Percentiles rank a stretch among this genome's conserved stretches.
Evolutionary conservation across 2,113 vertebrate species (phyloP).

Genomic region (Cisticola juncidis): DNA sequence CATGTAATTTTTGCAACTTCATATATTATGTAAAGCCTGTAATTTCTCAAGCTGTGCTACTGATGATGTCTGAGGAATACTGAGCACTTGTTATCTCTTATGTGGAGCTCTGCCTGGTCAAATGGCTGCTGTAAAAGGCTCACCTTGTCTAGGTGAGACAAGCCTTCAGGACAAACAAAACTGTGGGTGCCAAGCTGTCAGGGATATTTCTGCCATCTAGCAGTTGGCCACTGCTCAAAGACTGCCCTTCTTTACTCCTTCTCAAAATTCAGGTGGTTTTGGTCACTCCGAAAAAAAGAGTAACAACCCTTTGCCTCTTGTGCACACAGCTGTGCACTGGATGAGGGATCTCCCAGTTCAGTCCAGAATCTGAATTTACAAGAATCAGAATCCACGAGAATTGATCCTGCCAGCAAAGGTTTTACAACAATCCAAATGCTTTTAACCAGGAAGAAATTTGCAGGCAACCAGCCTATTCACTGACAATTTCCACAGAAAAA

Average conservation of each 20-base stretch:
- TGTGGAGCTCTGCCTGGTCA: background rate
- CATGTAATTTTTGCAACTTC: conserved; percentile 37
- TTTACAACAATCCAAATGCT: background rate
- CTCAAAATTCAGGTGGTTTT: background rate
- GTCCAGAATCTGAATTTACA: background rate
- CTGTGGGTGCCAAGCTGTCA: background rate
- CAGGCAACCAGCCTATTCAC: background rate
- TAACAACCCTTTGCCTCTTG: background rate
- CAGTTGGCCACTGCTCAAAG: background rate
- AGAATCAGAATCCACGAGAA: background rate
- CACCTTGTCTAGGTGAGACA: background rate
- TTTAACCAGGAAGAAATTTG: background rate
- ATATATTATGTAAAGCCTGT: conserved; percentile 46
- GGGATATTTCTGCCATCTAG: background rate
- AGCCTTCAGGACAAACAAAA: background rate
- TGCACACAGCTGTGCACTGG: background rate
- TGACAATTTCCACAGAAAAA: background rate
- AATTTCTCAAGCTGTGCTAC: conserved; percentile 32
- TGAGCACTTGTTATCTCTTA: background rate
- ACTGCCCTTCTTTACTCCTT: background rate
- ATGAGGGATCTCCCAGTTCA: background rate
- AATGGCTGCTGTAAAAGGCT: background rate
- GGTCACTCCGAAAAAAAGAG: background rate
- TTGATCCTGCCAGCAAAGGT: background rate
- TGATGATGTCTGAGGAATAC: conserved; percentile 42